A percentile compares a stretch with the other conserved stretches of the same genome.
Evolutionary conservation across 2,888 invertebrate genomes (phyloP).

Genomic region (Lamproptera curius): DNA sequence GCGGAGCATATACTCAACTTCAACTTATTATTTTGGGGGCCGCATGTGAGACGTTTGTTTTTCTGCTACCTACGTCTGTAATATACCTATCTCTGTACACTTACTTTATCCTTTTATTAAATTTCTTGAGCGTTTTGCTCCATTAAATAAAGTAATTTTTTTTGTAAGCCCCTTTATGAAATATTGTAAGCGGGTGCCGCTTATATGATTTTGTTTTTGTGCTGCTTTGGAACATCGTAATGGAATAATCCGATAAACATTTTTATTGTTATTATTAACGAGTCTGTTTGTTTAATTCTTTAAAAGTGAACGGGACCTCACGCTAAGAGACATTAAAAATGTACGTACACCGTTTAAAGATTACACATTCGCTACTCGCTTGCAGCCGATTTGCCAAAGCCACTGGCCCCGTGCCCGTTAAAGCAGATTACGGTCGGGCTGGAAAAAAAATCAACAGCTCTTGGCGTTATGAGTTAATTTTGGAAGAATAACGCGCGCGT

Average conservation of each 20-base stretch:
- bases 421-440: constrained; percentile 67
- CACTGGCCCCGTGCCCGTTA: constrained; percentile 75
- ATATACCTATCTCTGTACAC: constrained; percentile 45
- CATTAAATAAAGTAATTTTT: constrained; percentile 38
- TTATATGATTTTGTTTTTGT: constrained; percentile 16
- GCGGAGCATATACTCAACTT: constrained; percentile 63
- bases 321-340: constrained; percentile 73
- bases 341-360: constrained; percentile 72
- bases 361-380: constrained; percentile 67
- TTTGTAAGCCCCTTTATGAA: constrained; percentile 21
- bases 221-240: constrained; percentile 10
- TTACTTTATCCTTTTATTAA: constrained; percentile 64
- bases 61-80: constrained; percentile 53
- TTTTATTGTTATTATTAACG: constrained; percentile 55
- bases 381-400: constrained; percentile 68
- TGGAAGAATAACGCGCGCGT: constrained; percentile 71
- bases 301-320: constrained; percentile 60
- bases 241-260: too few relatives aligned
- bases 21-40: constrained; percentile 70
- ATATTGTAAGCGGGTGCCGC: constrained; percentile 17
- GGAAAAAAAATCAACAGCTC: constrained; percentile 69
- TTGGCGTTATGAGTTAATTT: constrained; percentile 77
- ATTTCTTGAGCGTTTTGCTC: constrained; percentile 45
- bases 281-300: constrained; percentile 70
- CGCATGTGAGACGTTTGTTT: constrained; percentile 64